These are phyloP conservation scores for Formica exsecta DNA, from an alignment of 1,140 invertebrate genomes.

Conservation along the genomic window DNA sequence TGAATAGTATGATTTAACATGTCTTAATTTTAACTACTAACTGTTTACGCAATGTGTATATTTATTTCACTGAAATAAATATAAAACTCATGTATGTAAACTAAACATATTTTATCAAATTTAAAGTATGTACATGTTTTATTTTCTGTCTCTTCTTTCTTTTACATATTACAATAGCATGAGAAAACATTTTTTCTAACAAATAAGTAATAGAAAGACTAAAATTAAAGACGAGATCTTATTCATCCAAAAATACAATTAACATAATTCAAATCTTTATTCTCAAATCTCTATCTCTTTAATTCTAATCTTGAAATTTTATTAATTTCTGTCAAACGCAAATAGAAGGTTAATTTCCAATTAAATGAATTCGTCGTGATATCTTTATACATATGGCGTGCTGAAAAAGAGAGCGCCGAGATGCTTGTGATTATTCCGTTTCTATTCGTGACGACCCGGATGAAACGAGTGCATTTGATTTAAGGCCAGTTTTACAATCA, in stretches of 20 bases:
- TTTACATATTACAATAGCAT: background rate
- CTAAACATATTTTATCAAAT: background rate
- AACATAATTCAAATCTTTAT: constrained; percentile 3
- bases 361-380: background rate
- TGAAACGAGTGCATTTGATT: constrained; percentile 47
- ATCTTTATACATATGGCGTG: constrained; percentile 4
- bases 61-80: background rate
- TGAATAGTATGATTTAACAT: too few relatives aligned
- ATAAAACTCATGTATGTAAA: background rate
- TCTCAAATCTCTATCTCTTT: background rate
- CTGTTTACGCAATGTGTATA: background rate
- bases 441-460: constrained; percentile 48
- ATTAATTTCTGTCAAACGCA: background rate
- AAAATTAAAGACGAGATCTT: background rate
- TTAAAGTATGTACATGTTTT: background rate
- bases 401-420: background rate
- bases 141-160: background rate
- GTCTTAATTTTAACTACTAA: background rate
- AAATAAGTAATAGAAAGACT: background rate
- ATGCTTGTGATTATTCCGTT: constrained; percentile 41
- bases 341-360: background rate
- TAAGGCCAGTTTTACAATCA: constrained; percentile 65
- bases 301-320: background rate
- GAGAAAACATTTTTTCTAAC: background rate
- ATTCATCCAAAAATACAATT: background rate